Evolutionary conservation across 2,888 invertebrate genomes (phyloP), one percentile per base, ranked within the genome.

Genomic region (Eupithecia subumbrata): DNA sequence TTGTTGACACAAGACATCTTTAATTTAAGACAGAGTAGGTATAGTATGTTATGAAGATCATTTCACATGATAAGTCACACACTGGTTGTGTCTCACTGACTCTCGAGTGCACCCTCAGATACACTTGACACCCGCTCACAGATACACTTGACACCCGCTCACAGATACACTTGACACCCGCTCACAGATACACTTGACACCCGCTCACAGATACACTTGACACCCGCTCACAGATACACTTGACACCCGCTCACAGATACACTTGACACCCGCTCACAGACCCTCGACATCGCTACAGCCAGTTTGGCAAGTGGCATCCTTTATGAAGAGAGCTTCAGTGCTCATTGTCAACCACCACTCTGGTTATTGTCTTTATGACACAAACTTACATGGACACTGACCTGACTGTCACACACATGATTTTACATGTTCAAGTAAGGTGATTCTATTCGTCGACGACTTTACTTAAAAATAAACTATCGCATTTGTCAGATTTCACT

Each of bases 81-180:
- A 25, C 25, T 63, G 63, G 30, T 30, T 16, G 30, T 69, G 45
- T 48, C 25, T 48, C 30, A 30, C 30, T 30, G 30, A 7, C 68
- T 11, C 25, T 37, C 74, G 68, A 84, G 81, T 80, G 86, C 82
- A 74, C 84, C 76, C 84, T 84, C 79, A 80, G 81, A 79, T 80
- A 78, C 77, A 70, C 80, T 80, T 75, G 69, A 73, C 76, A 74
- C 77, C 75, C 78, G 75, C 75, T 82, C 79, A 72, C 75, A 75
- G 74, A 71, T n/a, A n/a, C n/a, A n/a, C 80, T 80, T 75, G 69
- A 73, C 76, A 74, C 77, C 75, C 78, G 75, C 75, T 82, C 79
- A 72, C 75, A 75, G 74, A 71, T n/a, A n/a, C n/a, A n/a, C 80
- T 80, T 75, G 69, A 73, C 76, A 74, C 77, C 75, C 78, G 75